Conservation (phyloP, 2,888 invertebrate species). For the Cheilosia vernalis region DNA sequence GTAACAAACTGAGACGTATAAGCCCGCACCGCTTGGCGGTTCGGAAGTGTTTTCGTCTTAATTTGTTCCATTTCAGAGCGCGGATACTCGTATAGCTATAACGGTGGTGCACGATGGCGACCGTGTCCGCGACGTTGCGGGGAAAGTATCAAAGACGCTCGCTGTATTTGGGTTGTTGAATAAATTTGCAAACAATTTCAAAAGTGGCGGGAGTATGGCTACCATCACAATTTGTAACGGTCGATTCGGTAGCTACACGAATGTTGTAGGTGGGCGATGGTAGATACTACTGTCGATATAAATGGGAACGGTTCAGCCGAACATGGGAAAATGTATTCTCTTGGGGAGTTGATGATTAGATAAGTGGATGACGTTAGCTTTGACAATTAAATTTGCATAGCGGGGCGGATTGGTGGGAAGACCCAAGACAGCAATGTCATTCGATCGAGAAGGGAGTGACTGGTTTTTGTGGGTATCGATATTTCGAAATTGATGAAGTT, state of each 20-base stretch:
- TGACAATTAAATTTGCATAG: conserved; percentile 45
- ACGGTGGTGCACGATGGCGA: neutral
- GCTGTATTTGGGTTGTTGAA: conserved; percentile 36
- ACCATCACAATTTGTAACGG: conserved; percentile 43
- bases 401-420: neutral
- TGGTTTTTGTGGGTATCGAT: neutral
- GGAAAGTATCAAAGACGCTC: conserved; percentile 24
- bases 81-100: neutral
- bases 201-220: neutral
- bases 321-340: conserved; percentile 42
- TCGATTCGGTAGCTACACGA: neutral
- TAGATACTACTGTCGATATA: conserved; percentile 7
- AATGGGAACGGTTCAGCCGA: conserved; percentile 36
- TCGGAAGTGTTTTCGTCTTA: conserved; percentile 61
- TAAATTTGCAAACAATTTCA: conserved; percentile 57
- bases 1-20: conserved; percentile 8
- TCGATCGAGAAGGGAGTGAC: neutral
- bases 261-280: conserved; percentile 24
- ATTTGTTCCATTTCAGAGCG: conserved; percentile 53
- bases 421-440: conserved; percentile 7
- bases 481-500: conserved; percentile 28
- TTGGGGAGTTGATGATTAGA: conserved; percentile 22
- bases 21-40: neutral
- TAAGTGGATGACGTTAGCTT: conserved; percentile 36
- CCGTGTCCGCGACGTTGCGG: neutral